Base-by-base conservation (phyloP, 2,888 invertebrate genomes). In the Ochropacha duplaris region DNA sequence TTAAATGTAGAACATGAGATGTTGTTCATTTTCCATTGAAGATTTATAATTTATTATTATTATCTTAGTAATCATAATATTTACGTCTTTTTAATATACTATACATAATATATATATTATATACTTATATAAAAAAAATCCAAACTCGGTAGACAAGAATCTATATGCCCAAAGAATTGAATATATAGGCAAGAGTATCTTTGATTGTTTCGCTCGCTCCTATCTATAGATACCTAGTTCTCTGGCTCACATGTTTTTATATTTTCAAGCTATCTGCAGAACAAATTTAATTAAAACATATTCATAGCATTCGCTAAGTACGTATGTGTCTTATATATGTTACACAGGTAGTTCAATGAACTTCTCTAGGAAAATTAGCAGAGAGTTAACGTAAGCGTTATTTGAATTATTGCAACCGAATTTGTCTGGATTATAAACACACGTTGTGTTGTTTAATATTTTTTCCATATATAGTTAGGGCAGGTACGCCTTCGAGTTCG, bases 1-100 rank as follows among this genome's bases (percentile, higher is more conserved):
- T 68, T 4, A 77, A 78, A 85, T 79, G 68, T 85, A 74, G 85
- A 74, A 76, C 82, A 74, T 65, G 65, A 59, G 57, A 66, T 68
- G 68, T 71, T 65, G 71, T 67, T 68, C 44, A 44, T 16, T 55
- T 64, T 64, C 74, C 31, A 52, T 52, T 52, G 31, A 52, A 52
- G 16, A 24, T n/a, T n/a, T n/a, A n/a, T 22, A 26, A 22, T 22
- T 26, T 50, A 50, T 8, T 50, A 50, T 50, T n/a, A 24, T 50
- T 26, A 26, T 22, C 12, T 31, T 22, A 49, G 49, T 49, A 50
- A 50, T n/a, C n/a, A 4, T 14, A 49, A 12, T 4, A 12, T 14
- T 11, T 31, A 24, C 24, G 24, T 24, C 24, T 24, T 24, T 24
- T 5, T 24, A 24, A 24, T 5, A 24, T 24, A 24, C 3, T 24